Percentiles rank a stretch among this genome's conserved stretches.
Evolutionary conservation across 2,113 vertebrate species (phyloP).

Genomic region (Cebidichthys violaceus): DNA sequence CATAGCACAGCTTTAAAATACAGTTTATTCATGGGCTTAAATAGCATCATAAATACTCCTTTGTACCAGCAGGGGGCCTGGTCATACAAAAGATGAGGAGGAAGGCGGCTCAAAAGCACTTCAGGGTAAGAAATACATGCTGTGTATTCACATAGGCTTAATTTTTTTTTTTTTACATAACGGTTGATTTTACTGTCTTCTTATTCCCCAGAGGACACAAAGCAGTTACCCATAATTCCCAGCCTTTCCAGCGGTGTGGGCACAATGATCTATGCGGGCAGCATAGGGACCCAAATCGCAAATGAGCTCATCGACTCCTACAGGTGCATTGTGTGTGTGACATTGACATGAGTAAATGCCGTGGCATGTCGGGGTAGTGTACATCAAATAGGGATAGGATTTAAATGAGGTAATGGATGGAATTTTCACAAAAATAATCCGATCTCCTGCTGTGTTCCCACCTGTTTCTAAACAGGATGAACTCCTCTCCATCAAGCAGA

Average conservation of each 20-base stretch:
- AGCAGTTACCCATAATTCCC: constrained; percentile 80
- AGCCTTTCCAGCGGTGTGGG: constrained; percentile 78
- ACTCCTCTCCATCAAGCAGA: constrained; percentile 83
- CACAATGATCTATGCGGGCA: constrained; percentile 87
- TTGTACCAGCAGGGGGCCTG: constrained; percentile 62
- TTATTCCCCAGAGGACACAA: constrained; percentile 77
- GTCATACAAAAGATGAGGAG: constrained; percentile 59
- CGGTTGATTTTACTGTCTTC: neutral
- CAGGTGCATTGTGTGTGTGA: constrained; percentile 76
- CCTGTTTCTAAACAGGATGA: constrained; percentile 73
- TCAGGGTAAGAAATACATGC: constrained; percentile 80
- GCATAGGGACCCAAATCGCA: constrained; percentile 88
- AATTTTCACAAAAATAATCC: neutral
- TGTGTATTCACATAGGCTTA: neutral
- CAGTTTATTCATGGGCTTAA: neutral
- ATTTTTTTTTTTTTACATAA: too few relatives aligned
- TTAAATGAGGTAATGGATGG: too few relatives aligned
- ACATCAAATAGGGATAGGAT: neutral
- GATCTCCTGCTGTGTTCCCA: neutral
- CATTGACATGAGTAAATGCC: neutral
- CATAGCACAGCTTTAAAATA: neutral
- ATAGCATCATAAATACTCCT: constrained; percentile 6
- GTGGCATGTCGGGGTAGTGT: neutral
- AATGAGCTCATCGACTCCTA: constrained; percentile 86
- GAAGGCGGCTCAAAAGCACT: constrained; percentile 78